Conservation (phyloP, 1,140 invertebrate genomes). For the Adoxophyes honmai region DNA sequence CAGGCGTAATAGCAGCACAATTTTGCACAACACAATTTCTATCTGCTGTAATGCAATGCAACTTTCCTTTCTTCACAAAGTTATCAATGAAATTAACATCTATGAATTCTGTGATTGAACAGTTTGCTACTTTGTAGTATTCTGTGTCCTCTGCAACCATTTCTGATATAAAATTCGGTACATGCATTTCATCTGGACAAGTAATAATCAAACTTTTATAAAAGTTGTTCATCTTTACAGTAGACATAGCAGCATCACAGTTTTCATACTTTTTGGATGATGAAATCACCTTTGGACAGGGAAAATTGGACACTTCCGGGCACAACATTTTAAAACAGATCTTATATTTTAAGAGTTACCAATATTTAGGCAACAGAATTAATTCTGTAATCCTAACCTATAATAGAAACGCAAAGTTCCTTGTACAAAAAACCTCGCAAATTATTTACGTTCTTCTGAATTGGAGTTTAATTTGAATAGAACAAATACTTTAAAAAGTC, state of each 20-base stretch:
- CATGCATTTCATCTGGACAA: slow-evolving; percentile 54
- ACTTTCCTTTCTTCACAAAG: slow-evolving; percentile 51
- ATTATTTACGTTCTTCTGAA: too few relatives aligned
- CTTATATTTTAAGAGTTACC: too few relatives aligned
- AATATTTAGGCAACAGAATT: too few relatives aligned
- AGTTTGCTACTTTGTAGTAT: slow-evolving; percentile 51
- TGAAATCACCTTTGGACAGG: slow-evolving; percentile 48
- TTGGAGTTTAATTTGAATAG: too few relatives aligned
- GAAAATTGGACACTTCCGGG: slow-evolving; percentile 58
- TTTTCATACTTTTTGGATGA: slow-evolving; percentile 30
- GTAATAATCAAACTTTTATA: slow-evolving; percentile 59
- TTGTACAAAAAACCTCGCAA: too few relatives aligned
- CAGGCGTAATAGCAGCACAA: slow-evolving; percentile 51
- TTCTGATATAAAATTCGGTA: slow-evolving; percentile 43
- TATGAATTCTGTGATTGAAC: slow-evolving; percentile 46
- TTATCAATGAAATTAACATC: slow-evolving; percentile 52
- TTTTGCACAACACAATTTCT: slow-evolving; percentile 58
- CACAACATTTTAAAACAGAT: slow-evolving; percentile 63
- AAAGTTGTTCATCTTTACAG: slow-evolving; percentile 46
- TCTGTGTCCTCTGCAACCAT: slow-evolving; percentile 49
- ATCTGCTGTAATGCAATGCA: slow-evolving; percentile 47
- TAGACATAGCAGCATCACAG: slow-evolving; percentile 27
- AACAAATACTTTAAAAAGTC: too few relatives aligned
- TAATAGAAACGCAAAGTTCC: too few relatives aligned
- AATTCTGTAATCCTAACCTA: too few relatives aligned